Conservation (phyloP, 2,888 invertebrate species). For the Lordiphosa fenestrarum region DNA sequence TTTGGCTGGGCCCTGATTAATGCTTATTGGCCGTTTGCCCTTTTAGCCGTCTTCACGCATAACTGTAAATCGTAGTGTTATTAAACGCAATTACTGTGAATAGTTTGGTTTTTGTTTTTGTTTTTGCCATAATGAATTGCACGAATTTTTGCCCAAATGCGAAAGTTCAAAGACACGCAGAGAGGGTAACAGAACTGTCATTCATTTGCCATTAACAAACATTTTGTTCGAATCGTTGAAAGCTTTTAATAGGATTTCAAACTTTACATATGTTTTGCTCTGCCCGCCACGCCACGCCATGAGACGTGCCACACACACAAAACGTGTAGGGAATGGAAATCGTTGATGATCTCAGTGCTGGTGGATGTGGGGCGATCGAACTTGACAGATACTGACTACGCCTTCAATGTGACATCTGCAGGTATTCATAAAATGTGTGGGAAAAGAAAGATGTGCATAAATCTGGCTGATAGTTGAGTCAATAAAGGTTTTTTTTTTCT, state of each 20-base stretch:
- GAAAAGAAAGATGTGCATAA: no score
- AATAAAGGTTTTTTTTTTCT: no score
- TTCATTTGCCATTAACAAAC: conserved; percentile 56
- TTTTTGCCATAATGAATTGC: conserved; percentile 58
- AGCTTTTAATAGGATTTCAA: conserved; percentile 69
- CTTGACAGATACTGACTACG: conserved; percentile 15
- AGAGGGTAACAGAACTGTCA: conserved; percentile 9
- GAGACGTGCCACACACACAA: conserved; percentile 33
- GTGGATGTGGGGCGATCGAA: conserved; percentile 2
- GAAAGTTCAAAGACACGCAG: conserved; percentile 56
- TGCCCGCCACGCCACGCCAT: conserved; percentile 1
- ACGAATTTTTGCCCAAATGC: conserved; percentile 50
- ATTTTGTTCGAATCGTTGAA: conserved; percentile 32
- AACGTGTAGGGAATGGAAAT: conserved; percentile 40
- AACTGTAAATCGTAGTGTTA: conserved; percentile 62
- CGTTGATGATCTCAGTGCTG: conserved; percentile 53
- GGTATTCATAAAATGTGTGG: no score
- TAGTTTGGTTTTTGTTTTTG: conserved; percentile 38
- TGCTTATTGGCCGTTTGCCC: conserved; percentile 47
- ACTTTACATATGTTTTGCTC: conserved; percentile 57
- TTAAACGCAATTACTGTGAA: conserved; percentile 70
- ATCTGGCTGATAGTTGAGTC: no score
- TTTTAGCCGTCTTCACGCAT: conserved; percentile 37
- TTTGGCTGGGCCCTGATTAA: conserved; percentile 52
- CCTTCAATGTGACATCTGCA: no score